Conservation (phyloP, 1,140 invertebrate genomes). For the Phymorhynchus buccinoides region DNA sequence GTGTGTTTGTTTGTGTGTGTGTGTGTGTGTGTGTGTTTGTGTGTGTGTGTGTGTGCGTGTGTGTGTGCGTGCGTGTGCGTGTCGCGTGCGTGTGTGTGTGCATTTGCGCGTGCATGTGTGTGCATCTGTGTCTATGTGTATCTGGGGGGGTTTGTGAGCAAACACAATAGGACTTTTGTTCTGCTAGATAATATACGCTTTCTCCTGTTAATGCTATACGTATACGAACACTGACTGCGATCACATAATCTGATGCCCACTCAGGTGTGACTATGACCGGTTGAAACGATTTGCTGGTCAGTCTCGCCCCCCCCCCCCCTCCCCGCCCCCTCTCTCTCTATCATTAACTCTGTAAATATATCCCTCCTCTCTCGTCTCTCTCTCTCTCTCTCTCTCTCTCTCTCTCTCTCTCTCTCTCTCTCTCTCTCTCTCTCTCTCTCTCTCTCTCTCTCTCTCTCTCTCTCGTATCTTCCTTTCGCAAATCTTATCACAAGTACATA, state of each 20-base stretch:
- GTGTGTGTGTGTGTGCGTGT: too few relatives aligned
- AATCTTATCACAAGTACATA: background rate
- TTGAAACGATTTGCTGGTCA: background rate
- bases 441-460: background rate
- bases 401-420: background rate
- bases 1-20: too few relatives aligned
- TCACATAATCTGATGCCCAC: too few relatives aligned
- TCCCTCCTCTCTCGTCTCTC: background rate
- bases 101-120: background rate
- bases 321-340: background rate
- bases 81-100: too few relatives aligned
- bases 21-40: too few relatives aligned
- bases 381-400: background rate
- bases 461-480: background rate
- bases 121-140: constrained; percentile 2
- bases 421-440: background rate
- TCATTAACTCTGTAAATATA: background rate
- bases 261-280: background rate
- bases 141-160: background rate
- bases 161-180: too few relatives aligned
- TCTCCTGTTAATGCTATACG: background rate
- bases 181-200: too few relatives aligned
- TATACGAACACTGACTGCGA: too few relatives aligned
- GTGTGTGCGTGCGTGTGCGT: too few relatives aligned
- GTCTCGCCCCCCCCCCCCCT: too few relatives aligned